Base-by-base conservation (phyloP, 2,888 invertebrate species). In the Yponomeuta plumbellus region DNA sequence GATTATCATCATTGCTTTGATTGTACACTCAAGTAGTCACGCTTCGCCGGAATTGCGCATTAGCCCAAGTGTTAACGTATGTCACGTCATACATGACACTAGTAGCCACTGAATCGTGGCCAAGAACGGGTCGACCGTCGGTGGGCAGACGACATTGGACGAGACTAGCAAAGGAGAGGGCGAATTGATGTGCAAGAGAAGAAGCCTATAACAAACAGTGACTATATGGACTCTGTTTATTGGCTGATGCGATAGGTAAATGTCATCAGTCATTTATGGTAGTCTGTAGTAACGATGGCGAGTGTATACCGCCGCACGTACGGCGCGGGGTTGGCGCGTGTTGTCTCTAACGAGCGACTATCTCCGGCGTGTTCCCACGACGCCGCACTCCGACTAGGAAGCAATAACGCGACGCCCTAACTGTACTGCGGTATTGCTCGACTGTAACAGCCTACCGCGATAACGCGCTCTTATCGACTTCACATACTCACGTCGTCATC, bases 401-500 rank as follows among this genome's bases (percentile, higher is more conserved):
- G 89, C 80, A 89, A 89, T 90, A 89, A 89, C 86, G 84, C 83
- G 85, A 88, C 83, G 85, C 88, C 86, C 85, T 88, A 87, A 87
- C 90, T 86, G 88, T 87, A 84, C 82, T 82, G 85, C 81, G 80
- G 82, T 85, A 88, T 88, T 88, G 89, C 88, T 64, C 83, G 85
- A 86, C 86, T 86, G 85, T 88, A 88, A 85, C 86, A 85, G 85
- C 81, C 77, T 78, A 80, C 78, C 78, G 39, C 63, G 26, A 26
- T 26, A 40, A 11, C 22, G 64, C 40, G 40, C 82, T 77, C 83
- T 88, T 88, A 89, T 89, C 86, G 83, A 83, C 84, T 81, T 79
- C 79, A 74, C 74, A 73, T 75, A 76, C 75, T 77, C 76, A 74
- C 76, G 23, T 59, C n/a, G 6, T 17, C 61, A 34, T 61, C 61